phyloP scores from a whole-genome alignment of 2,113 vertebrate genomes.

The Cavia aperea region DNA sequence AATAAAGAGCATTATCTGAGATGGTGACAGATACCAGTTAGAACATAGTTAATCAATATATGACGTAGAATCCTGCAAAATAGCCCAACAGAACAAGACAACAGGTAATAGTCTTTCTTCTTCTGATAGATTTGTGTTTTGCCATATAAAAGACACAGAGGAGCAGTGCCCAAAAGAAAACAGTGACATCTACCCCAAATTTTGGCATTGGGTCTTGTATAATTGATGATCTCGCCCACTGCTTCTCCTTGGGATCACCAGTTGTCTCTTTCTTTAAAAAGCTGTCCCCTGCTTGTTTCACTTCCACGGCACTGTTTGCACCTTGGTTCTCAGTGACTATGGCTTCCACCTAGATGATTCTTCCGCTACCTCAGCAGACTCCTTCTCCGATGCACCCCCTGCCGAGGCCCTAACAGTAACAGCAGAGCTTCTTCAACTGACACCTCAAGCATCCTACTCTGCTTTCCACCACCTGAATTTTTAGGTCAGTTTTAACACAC shows the following conservation, averaged over 20 bases:
- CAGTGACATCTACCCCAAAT: background rate
- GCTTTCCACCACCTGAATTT: background rate
- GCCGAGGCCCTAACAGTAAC: background rate
- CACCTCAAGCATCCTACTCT: background rate
- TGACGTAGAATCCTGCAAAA: background rate
- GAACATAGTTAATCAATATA: rapidly evolving
- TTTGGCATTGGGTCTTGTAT: background rate
- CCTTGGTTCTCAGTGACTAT: too few species aligned
- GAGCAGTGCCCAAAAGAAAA: background rate
- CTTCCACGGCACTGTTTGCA: background rate
- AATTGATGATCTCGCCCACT: rapidly evolving
- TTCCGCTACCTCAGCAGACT: background rate
- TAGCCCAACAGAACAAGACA: too few species aligned
- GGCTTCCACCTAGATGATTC: background rate
- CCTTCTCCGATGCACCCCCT: background rate
- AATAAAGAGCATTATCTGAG: background rate
- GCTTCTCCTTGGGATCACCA: background rate
- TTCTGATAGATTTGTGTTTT: background rate
- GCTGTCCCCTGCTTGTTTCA: background rate
- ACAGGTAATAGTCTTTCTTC: background rate
- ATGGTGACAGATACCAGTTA: background rate
- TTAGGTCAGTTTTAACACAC: background rate
- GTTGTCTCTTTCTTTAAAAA: background rate
- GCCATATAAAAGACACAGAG: background rate
- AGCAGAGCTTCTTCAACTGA: background rate